Base-by-base conservation (phyloP, 2,888 invertebrate genomes). In the Drosophila quinaria region DNA sequence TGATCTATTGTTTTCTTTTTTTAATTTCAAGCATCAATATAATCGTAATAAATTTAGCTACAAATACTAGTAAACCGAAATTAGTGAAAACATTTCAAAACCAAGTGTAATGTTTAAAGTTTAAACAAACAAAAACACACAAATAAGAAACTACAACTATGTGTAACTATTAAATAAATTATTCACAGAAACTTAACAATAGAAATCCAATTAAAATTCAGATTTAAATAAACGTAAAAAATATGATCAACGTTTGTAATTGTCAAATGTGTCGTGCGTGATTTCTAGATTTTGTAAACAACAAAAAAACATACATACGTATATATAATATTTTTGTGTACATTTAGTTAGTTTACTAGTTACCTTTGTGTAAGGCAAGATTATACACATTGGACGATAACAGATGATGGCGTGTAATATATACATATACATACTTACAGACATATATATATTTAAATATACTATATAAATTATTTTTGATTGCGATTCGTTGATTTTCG, bases 231-330 rank as follows among this genome's bases (percentile, higher is more conserved):
- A 69, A 70, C 67, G 52, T 25, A 37, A 46, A 44, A 10, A 44
- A 65, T 37, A 71, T 6, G 33, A 70, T 42, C 56, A 65, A 66
- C 35, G 51, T 51, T 66, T 85, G 76, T 84, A 68, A 78, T 67
- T 80, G 86, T 87, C 66, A 80, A 82, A 70, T 87, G 85, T 84
- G 80, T 85, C 76, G 86, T 86, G 74, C 68, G 88, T 85, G 82
- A 87, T 82, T 86, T 82, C 62, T 55, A 73, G 83, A 81, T 84
- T 82, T 82, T 81, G 62, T 80, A 85, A 80, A 85, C 65, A 41
- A 42, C 42, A 44, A 58, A 52, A 55, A n/a, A 59, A 22, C n/a
- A n/a, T n/a, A 11, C 46, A 51, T 73, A 68, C 61, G 59, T 79
- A 64, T 80, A 67, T 50, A 59, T 62, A 74, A 75, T 78, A 67